Conservation (phyloP, 2,888 invertebrate species). For the Arge pagana region DNA sequence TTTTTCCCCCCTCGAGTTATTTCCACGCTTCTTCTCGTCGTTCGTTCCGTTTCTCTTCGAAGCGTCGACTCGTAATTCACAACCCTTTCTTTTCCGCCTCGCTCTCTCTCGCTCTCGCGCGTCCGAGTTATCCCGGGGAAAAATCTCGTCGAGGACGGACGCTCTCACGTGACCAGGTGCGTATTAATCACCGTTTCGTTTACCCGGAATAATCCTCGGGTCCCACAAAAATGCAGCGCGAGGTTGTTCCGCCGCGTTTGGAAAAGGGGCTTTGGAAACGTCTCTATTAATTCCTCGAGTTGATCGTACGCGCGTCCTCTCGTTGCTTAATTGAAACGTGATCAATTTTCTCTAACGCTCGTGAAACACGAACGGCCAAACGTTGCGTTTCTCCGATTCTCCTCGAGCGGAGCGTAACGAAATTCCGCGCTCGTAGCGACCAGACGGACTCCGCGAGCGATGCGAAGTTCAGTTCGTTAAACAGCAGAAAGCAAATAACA, state of each 20-base stretch:
- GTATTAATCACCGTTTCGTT: constrained; percentile 11
- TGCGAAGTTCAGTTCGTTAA: too few species aligned
- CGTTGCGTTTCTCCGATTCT: too few species aligned
- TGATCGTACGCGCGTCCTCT: constrained; percentile 8
- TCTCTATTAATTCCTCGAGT: constrained; percentile 11
- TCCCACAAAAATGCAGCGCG: neutral
- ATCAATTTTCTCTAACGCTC: constrained; percentile 13
- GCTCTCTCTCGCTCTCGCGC: too few species aligned
- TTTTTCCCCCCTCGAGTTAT: too few species aligned
- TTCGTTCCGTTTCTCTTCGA: neutral
- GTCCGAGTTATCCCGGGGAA: neutral
- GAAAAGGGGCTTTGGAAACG: neutral
- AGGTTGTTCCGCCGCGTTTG: neutral
- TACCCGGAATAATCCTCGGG: neutral
- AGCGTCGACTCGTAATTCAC: too few species aligned
- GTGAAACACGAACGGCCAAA: constrained; percentile 10
- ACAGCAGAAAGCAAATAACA: too few species aligned
- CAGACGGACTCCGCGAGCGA: too few species aligned
- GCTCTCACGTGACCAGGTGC: constrained; percentile 10
- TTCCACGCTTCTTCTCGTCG: neutral
- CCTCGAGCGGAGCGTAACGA: too few species aligned
- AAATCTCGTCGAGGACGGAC: neutral
- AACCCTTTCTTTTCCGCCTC: neutral
- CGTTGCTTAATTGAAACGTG: constrained; percentile 14
- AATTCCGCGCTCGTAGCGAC: too few species aligned